Evolutionary conservation across 2,113 vertebrate genomes (phyloP), one percentile per base, ranked within the genome.

Genomic region (Vidua macroura): DNA sequence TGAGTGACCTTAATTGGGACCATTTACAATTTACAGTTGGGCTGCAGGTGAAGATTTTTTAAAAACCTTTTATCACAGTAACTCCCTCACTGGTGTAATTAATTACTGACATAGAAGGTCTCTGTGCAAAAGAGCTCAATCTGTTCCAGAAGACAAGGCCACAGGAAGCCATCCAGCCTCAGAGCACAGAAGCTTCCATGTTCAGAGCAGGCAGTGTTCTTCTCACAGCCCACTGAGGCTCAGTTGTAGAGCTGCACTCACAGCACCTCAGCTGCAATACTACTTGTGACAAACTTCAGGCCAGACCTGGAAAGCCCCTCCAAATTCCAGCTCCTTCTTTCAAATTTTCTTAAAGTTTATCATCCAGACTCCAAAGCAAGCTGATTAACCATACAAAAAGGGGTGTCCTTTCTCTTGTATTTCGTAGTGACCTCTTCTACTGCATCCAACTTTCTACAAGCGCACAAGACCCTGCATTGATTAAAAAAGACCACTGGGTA

Each of bases 381-480:
- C 21, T 49, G 43, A 77, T 60, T 48, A 74, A 43, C 17, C 4
- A 11, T 13, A 18, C 10, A 44, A 6, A 66, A 64, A 80, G 41
- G 4, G 5, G 3, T 39, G 10, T 75, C 39, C 15, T 59, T 72
- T 17, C 9, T 13, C 15, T 51, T 48, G 6, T 22, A 67, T 48
- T 55, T 68, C 67, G 44, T 2, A 60, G 9, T 27, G 9, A 39
- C 6, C 10, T 63, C 16, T 64, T 20, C 48, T 55, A 59, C 7
- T 27, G 17, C 19, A 41, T 33, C 7, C 39, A 67, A 8, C 19
- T 49, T 76, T 18, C 17, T 31, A 22, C 16, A 59, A 23, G 15
- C 2, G 5, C 2, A 6, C n/a, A 58, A 53, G 49, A 52, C 8
- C 10, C 14, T 2, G 2, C 31, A 11, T 18, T 48, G 25, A 28